Evolutionary conservation across 2,888 invertebrate species (phyloP), one percentile per base, ranked within the genome.

Genomic region (Drosophila yooni): DNA sequence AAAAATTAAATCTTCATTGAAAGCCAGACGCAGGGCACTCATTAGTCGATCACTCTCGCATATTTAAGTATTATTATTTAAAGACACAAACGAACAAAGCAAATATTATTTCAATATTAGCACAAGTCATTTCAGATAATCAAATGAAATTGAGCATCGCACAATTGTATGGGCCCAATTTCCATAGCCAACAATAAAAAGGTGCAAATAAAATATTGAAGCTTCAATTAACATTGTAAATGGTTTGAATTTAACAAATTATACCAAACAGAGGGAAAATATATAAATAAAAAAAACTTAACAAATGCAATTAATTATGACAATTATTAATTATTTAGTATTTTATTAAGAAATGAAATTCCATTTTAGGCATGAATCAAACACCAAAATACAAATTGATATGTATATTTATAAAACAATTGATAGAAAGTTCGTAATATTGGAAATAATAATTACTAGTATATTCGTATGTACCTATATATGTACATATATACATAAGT

Each of bases 351-450:
- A 57, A 64, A 66, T 33, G 15, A 46, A 57, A 66, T 69, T 89
- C 57, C 53, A 79, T 76, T 77, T 59, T 74, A 88, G 72, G 86
- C 72, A 73, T 79, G 72, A 85, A 88, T 82, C 66, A 84, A 86
- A 86, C 85, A 86, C 85, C 90, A 86, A 88, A 76, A 74, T 73
- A 69, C 57, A 72, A 65, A 79, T 76, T 75, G 59, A 65, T 56
- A 68, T 60, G 34, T 43, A 76, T 56, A 74, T 73, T 66, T 68
- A 65, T 74, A 54, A 53, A 54, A 48, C 43, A 66, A 77, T 68
- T 72, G 59, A 71, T 72, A 74, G 67, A 77, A 70, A 58, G 87
- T 83, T 83, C 87, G 73, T 71, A 61, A 63, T 67, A 86, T 77
- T 73, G 69, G 66, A 83, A 88, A 68, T 70, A 83, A 67, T 54